phyloP scores from a whole-genome alignment of 2,797 vertebrate species.

The Myiotriccus ornatus region DNA sequence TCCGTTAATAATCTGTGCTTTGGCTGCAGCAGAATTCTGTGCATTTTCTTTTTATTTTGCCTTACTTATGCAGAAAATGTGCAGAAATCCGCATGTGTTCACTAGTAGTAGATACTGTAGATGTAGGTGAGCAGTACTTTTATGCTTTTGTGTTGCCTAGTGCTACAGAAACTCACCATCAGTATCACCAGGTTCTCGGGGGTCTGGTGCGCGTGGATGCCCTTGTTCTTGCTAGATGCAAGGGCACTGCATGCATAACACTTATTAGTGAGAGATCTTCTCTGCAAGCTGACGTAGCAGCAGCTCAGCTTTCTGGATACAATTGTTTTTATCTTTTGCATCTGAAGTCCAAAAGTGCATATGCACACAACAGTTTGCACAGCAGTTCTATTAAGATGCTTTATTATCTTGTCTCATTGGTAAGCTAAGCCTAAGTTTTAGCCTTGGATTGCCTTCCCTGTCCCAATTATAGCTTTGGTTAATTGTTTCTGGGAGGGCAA shows the following conservation, averaged over 20 bases:
- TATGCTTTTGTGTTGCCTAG: background rate
- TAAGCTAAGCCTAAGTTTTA: constrained; percentile 36
- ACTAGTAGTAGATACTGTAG: background rate
- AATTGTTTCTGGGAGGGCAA: constrained; percentile 55
- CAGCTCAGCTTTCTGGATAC: background rate
- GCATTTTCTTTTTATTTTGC: background rate
- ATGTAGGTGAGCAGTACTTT: background rate
- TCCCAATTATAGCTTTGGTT: constrained; percentile 45
- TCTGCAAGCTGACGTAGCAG: background rate
- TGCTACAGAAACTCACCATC: background rate
- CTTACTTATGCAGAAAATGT: background rate
- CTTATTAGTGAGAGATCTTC: background rate
- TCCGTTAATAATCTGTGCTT: background rate
- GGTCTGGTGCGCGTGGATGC: background rate
- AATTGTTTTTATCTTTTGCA: constrained; percentile 16
- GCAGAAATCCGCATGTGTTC: background rate
- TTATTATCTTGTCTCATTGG: constrained; percentile 25
- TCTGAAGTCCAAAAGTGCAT: background rate
- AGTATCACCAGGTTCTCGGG: background rate
- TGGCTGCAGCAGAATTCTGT: background rate
- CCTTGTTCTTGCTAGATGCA: background rate
- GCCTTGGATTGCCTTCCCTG: constrained; percentile 33
- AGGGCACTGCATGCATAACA: background rate
- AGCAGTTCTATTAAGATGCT: constrained; percentile 40
- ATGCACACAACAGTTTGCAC: background rate